Base-by-base conservation (phyloP, 2,797 vertebrate species). In the Macrochelys suwanniensis region DNA sequence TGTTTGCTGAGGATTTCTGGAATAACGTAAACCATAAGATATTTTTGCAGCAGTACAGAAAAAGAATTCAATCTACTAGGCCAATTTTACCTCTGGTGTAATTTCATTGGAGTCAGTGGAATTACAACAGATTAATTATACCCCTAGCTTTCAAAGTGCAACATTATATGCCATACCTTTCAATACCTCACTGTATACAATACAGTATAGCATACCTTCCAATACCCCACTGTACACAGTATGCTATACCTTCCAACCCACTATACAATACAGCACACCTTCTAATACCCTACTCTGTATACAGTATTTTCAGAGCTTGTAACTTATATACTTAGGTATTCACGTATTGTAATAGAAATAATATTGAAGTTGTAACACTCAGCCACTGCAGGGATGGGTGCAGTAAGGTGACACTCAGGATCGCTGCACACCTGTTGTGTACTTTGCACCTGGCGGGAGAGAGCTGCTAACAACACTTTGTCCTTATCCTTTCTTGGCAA, bases 1-100 rank as follows among this genome's bases (percentile, higher is more conserved):
- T 80, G 49, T 21, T 65, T 77, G 57, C 56, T 61, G 47, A 31
- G 13, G 25, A 47, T 15, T 83, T 54, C 86, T 94, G 84, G 54
- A 54, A 23, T 11, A 9, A 23, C 10, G 5, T 3, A 54, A 53
- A 33, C 80, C 10, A 0, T 0, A 5, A 2, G 4, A 10, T 0
- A 0, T 61, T 8, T 80, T 23, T 9, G 0, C 2, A 56, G 61
- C 21, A 16, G 17, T 3, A 5, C 12, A 0, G 0, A 47, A 84
- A 54, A 7, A 77, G 1, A 57, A 88, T 71, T 1, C 23, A 47
- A 89, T 5, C 50, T 12, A 56, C 42, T 17, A 42, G 85, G 37
- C 76, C 8, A 59, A 76, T 2, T 50, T 2, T 50, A 50, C 7
- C 33, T 42, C 6, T 6, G 1, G 9, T 1, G 53, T 4, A 54